Conservation (phyloP, 1,140 invertebrate genomes). For the Psilanteris sp. region DNA sequence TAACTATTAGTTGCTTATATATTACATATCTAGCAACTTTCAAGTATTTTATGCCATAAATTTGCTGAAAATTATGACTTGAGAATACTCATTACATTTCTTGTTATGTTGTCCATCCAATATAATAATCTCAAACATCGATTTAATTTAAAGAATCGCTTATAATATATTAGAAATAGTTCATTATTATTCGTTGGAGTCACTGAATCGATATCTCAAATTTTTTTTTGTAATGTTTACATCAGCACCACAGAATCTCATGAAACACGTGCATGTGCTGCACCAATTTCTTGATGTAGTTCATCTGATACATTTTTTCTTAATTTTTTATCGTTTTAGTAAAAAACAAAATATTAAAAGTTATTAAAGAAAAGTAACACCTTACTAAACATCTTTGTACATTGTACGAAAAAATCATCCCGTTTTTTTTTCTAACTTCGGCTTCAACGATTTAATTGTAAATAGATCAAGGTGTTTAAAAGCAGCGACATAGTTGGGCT, state of each 20-base stretch:
- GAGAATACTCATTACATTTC: constrained; percentile 9
- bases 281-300: constrained; percentile 6
- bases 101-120: constrained; percentile 12
- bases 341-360: no score
- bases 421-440: not conserved
- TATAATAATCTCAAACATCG: constrained; percentile 12
- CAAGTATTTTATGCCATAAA: no score
- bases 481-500: constrained; percentile 28
- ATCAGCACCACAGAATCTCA: constrained; percentile 20
- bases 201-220: no score
- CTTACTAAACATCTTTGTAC: no score
- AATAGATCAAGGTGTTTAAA: constrained; percentile 28
- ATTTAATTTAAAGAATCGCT: no score
- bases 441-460: constrained; percentile 21
- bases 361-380: no score
- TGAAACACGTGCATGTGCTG: constrained; percentile 18
- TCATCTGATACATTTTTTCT: not conserved
- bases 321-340: no score
- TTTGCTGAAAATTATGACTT: not conserved
- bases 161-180: no score
- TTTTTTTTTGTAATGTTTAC: constrained; percentile 34
- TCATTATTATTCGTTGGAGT: no score
- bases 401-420: not conserved
- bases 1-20: no score
- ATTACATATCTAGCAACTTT: no score